Evolutionary conservation across 2,888 invertebrate species (phyloP), one percentile per base, ranked within the genome.

Genomic region (Ormyrus pomaceus): DNA sequence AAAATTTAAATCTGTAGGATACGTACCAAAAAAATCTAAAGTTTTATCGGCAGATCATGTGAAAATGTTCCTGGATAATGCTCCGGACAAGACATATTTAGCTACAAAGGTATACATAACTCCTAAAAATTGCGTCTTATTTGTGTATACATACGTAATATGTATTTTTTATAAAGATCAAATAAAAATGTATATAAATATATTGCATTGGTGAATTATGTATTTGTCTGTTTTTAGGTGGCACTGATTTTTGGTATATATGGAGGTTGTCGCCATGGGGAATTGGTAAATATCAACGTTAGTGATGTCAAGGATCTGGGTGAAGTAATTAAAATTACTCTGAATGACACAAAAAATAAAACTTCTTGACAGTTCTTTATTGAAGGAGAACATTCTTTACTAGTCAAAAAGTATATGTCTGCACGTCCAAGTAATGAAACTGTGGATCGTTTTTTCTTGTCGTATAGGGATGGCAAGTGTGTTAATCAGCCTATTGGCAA

Each of bases 1-100:
- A 58, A 87, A 86, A 82, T 82, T 84, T 64, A 83, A 85, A 66
- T 80, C 82, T 11, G 81, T 82, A n/a, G 88, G 87, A 53, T 87
- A 85, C 81, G 34, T 56, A 64, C 75, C 85, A 59, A 87, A 87
- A 82, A 86, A 87, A 82, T 84, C 88, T 5, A 84, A 85, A 80
- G 82, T 78, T 19, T 86, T 88, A 13, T 83, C 86, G 11, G 77
- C 83, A 46, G 82, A 84, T 53, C 82, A 88, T 73, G 77, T 87
- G n/a, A 79, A 83, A 46, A 77, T 82, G 71, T 87, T 87, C 78
- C 56, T 86, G 45, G 68, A 71, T 11, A 78, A 84, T 59, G 86
- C 86, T 50, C 84, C 85, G 0, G 85, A 87, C 79, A 59, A 72
- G n/a, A 46, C 83, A 65, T 85, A 85, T 82, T 79, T 87, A 70